Percentiles rank a stretch among this genome's conserved stretches.
These are phyloP conservation scores for Pimephales promelas DNA, from an alignment of 2,113 vertebrate genomes.

Conservation along the genomic window DNA sequence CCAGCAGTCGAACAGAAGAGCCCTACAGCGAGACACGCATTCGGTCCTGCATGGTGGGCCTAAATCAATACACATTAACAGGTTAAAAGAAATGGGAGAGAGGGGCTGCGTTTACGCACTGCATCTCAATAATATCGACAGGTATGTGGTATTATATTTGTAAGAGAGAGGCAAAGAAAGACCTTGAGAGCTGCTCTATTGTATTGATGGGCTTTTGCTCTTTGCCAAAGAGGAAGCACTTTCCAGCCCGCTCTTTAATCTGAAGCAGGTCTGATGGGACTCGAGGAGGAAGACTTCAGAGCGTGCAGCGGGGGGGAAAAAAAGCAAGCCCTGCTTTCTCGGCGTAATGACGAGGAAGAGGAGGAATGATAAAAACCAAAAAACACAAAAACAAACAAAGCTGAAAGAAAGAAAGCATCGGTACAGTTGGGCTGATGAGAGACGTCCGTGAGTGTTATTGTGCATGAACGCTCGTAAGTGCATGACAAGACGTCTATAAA, in stretches of 20 bases:
- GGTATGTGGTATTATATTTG: conserved; percentile 64
- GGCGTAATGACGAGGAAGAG: conserved; percentile 20
- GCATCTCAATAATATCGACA: conserved; percentile 77
- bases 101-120: conserved; percentile 65
- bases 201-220: conserved; percentile 68
- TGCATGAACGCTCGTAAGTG: not conserved
- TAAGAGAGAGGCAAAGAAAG: conserved; percentile 61
- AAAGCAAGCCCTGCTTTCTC: conserved; percentile 44
- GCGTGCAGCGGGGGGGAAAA: conserved; percentile 52
- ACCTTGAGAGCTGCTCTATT: conserved; percentile 71
- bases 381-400: conserved; percentile 7
- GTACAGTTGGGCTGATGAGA: not conserved
- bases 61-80: conserved; percentile 87
- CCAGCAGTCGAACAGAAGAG: conserved; percentile 37
- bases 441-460: conserved; percentile 1
- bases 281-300: conserved; percentile 69
- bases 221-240: conserved; percentile 61
- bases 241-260: conserved; percentile 77
- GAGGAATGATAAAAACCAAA: conserved; percentile 28
- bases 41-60: conserved; percentile 50
- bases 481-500: not conserved
- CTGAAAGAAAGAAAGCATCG: conserved; percentile 51
- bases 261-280: conserved; percentile 72
- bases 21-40: conserved; percentile 37
- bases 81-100: conserved; percentile 75